Percentiles rank a stretch among this genome's conserved stretches.
Evolutionary conservation across 2,888 invertebrate species (phyloP).

Genomic region (Nomada hirtipes): DNA sequence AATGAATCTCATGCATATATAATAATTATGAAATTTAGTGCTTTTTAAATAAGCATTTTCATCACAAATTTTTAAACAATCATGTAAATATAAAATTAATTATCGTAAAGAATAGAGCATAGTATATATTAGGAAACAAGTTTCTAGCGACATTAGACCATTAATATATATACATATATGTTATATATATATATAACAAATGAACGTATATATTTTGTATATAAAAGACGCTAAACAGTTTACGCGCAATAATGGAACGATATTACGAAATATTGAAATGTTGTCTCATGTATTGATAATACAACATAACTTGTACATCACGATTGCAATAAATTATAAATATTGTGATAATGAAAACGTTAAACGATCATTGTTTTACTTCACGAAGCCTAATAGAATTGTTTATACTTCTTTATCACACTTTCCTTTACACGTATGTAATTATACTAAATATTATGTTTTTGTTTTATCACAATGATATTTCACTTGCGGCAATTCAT

Average conservation of each 20-base stretch:
- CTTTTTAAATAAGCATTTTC: conserved; percentile 12
- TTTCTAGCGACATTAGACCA: conserved; percentile 27
- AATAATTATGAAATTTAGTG: conserved; percentile 18
- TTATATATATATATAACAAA: conserved; percentile 26
- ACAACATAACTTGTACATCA: conserved; percentile 41
- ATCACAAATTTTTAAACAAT: conserved; percentile 22
- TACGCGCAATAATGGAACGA: conserved; percentile 20
- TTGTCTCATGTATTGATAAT: conserved; percentile 21
- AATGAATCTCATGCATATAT: conserved; percentile 20
- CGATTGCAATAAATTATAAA: conserved; percentile 52
- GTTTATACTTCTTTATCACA: conserved; percentile 35
- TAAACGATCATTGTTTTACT: conserved; percentile 30
- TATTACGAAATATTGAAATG: conserved; percentile 19
- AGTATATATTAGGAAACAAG: conserved; percentile 31
- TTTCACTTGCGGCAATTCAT: background rate
- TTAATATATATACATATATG: conserved; percentile 30
- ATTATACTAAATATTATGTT: conserved; percentile 17
- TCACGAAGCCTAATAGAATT: conserved; percentile 37
- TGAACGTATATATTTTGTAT: conserved; percentile 48
- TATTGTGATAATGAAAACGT: conserved; percentile 52
- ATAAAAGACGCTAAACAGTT: conserved; percentile 39
- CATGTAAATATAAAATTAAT: conserved; percentile 56
- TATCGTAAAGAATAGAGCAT: conserved; percentile 22
- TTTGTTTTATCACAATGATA: conserved; percentile 28
- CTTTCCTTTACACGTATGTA: conserved; percentile 12